These are phyloP conservation scores for Phenganax stokvisi DNA, from an alignment of 92 coral and sea anemone genomes.

Conservation along the genomic window DNA sequence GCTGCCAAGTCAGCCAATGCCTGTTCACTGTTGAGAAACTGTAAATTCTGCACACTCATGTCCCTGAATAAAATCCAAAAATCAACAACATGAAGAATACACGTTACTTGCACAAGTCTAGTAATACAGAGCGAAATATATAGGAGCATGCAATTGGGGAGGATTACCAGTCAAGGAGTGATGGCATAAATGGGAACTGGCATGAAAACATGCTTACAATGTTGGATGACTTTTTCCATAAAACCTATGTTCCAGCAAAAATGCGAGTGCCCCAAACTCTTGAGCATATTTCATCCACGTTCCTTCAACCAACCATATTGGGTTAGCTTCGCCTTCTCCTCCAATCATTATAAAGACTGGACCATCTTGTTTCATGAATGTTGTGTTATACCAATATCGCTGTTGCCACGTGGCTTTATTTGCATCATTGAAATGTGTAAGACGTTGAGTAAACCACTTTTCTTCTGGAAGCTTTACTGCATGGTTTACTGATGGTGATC, in stretches of 20 bases:
- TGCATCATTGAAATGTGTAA: slow-evolving; percentile 87
- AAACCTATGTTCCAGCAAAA: slow-evolving; percentile 87
- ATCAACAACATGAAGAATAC: too few relatives aligned
- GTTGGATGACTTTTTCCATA: slow-evolving; percentile 92
- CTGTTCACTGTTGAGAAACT: slow-evolving; percentile 90
- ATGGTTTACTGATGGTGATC: slow-evolving; percentile 54
- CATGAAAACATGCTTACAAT: slow-evolving; percentile 45
- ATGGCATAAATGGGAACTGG: not conserved
- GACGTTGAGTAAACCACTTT: slow-evolving; percentile 85
- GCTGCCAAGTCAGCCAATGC: slow-evolving; percentile 95
- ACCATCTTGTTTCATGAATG: slow-evolving; percentile 62
- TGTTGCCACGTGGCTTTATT: slow-evolving; percentile 83
- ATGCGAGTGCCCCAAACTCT: slow-evolving; percentile 72
- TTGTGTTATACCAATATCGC: slow-evolving; percentile 75
- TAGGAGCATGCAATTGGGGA: too few relatives aligned
- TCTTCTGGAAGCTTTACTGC: slow-evolving; percentile 60
- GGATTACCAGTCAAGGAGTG: not conserved
- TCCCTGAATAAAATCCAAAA: slow-evolving; percentile 50
- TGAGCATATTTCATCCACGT: slow-evolving; percentile 83
- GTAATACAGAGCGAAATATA: too few relatives aligned
- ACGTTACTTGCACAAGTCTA: too few relatives aligned
- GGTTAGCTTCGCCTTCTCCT: slow-evolving; percentile 92
- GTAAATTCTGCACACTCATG: slow-evolving; percentile 72
- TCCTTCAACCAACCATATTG: slow-evolving; percentile 86
- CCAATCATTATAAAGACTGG: slow-evolving; percentile 94